These are phyloP conservation scores for Halocynthia aurantium DNA, from an alignment of 23 tunicate genomes.

Conservation along the genomic window DNA sequence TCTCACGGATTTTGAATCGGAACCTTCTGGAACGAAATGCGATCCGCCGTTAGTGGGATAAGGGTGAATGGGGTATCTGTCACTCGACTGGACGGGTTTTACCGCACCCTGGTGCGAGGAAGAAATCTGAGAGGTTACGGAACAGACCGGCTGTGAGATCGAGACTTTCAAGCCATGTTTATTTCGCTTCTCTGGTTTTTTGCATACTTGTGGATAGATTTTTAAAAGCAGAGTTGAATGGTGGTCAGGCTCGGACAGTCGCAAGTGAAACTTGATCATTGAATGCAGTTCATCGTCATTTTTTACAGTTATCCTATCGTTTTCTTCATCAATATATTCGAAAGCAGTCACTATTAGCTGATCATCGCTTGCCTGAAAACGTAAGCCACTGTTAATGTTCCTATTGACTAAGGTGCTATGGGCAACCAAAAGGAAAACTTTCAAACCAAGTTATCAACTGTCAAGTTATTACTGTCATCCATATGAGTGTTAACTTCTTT, in stretches of 20 bases:
- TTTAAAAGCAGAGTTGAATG: conserved; percentile 7
- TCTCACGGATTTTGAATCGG: not conserved
- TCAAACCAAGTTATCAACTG: not conserved
- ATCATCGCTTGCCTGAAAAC: conserved; percentile 61
- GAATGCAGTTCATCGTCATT: conserved; percentile 73
- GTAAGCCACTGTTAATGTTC: not conserved
- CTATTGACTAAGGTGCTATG: not conserved
- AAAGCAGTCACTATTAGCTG: conserved; percentile 64
- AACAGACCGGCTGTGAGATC: conserved; percentile 30
- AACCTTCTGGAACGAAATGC: no score
- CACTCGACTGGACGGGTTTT: no score
- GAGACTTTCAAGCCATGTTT: conserved; percentile 62
- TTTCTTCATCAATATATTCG: conserved; percentile 91
- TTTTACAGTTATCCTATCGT: conserved; percentile 79
- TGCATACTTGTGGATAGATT: conserved; percentile 62
- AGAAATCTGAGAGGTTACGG: no score
- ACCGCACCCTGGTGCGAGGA: no score
- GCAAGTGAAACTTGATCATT: conserved; percentile 49
- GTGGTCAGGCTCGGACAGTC: not conserved
- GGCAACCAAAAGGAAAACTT: not conserved
- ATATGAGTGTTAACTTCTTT: no score
- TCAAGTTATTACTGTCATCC: no score
- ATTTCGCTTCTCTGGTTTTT: conserved; percentile 63
- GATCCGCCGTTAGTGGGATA: no score
- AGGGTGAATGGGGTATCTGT: no score